Conservation (phyloP, 1,140 invertebrate genomes). For the Hyposmocoma kahamanoa region DNA sequence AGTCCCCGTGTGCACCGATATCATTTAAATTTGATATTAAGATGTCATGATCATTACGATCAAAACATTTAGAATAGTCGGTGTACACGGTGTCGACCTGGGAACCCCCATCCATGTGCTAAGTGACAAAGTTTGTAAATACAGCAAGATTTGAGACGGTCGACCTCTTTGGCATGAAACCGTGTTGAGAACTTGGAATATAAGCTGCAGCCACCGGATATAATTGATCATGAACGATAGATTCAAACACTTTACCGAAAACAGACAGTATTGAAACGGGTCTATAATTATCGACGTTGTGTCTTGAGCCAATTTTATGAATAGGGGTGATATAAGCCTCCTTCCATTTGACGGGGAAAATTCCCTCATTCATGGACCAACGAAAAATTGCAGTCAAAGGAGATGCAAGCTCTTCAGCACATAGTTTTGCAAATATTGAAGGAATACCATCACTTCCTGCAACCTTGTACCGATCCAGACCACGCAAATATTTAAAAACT, state of each 20-base stretch:
- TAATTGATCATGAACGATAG: neutral
- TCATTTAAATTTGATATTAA: neutral
- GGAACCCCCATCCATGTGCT: conserved; percentile 1
- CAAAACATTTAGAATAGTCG: conserved; percentile 16
- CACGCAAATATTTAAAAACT: neutral
- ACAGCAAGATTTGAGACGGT: neutral
- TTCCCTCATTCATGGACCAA: neutral
- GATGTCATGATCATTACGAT: conserved; percentile 6
- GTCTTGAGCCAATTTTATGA: no score
- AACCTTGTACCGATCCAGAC: neutral
- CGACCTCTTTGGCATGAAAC: neutral
- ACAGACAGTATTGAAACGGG: neutral
- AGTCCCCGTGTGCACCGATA: conserved; percentile 4
- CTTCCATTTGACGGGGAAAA: no score
- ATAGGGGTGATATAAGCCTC: no score
- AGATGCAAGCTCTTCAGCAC: neutral
- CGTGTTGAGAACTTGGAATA: neutral
- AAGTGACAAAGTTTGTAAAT: neutral
- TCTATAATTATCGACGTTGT: neutral
- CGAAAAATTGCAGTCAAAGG: neutral
- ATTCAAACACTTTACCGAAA: neutral
- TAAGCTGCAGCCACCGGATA: neutral
- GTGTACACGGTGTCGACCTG: conserved; percentile 12
- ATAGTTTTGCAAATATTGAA: neutral
- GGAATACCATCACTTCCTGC: neutral